Conservation (phyloP, 2,888 invertebrate genomes). For the Adela reaumurella region DNA sequence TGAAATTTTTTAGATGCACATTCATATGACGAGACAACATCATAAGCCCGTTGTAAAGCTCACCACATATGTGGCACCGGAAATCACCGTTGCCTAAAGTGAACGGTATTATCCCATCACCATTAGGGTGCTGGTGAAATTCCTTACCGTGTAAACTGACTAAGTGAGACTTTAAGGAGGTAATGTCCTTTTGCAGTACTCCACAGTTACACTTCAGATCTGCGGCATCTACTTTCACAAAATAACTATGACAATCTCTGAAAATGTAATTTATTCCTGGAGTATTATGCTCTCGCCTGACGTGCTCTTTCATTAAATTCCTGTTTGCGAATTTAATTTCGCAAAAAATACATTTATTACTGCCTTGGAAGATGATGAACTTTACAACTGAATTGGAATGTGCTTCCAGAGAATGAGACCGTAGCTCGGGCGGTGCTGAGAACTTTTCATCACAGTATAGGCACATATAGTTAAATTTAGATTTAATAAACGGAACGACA, state of each 20-base stretch:
- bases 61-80: not conserved
- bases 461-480: not conserved
- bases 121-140: not conserved
- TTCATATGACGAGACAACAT: not conserved
- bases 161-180: not conserved
- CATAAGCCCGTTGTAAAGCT: not conserved
- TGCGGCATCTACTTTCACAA: not conserved
- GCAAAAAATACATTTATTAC: not conserved
- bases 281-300: not conserved
- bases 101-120: not conserved
- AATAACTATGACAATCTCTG: not conserved
- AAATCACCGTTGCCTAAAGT: not conserved
- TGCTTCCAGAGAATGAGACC: not conserved
- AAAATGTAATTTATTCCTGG: not conserved
- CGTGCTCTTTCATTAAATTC: not conserved
- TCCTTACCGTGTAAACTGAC: not conserved
- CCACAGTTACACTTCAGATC: not conserved
- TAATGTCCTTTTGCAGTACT: not conserved
- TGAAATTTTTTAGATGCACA: not conserved
- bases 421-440: not conserved
- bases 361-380: not conserved
- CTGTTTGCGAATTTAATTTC: not conserved
- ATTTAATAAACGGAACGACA: not conserved
- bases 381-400: not conserved
- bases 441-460: not conserved